A percentile compares a stretch with the other conserved stretches of the same genome.
Evolutionary conservation across 1,140 invertebrate genomes (phyloP).

Genomic region (Gryllus bimaculatus): DNA sequence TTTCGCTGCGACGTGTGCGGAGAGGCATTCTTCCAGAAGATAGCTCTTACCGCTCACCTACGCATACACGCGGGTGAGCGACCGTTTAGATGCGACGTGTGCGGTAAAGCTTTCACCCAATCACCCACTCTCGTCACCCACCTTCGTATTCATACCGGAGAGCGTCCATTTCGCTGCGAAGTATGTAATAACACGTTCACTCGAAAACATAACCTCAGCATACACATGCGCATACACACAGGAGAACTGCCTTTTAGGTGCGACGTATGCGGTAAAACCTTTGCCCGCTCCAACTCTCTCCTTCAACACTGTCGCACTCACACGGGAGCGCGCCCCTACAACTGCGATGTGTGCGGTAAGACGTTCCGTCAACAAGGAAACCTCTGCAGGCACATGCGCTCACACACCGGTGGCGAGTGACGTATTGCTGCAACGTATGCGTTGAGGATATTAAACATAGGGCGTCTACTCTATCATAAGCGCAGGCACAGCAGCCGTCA

Average conservation of each 20-base stretch:
- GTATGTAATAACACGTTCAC: conserved; percentile 43
- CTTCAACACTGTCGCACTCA: no score
- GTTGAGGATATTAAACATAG: no score
- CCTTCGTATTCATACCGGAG: conserved; percentile 48
- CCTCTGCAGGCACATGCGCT: no score
- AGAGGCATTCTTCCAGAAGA: background rate
- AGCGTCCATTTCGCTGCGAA: conserved; percentile 46
- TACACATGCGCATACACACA: conserved; percentile 10
- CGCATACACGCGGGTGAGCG: background rate
- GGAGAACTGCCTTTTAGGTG: conserved; percentile 27
- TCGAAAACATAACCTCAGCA: conserved; percentile 31
- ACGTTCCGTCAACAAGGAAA: no score
- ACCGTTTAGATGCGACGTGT: conserved; percentile 52
- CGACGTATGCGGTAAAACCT: no score
- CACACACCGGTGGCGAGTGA: no score
- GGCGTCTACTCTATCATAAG: no score
- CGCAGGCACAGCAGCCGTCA: no score
- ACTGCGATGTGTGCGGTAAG: no score
- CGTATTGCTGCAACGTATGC: no score
- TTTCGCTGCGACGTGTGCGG: conserved; percentile 10
- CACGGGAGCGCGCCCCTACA: no score
- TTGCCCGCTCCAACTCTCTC: no score
- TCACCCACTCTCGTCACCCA: conserved; percentile 51
- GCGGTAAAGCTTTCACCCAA: conserved; percentile 61
- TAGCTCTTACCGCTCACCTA: background rate